These are phyloP conservation scores for Leptosomus discolor DNA, from an alignment of 2,113 vertebrate species.

Conservation along the genomic window DNA sequence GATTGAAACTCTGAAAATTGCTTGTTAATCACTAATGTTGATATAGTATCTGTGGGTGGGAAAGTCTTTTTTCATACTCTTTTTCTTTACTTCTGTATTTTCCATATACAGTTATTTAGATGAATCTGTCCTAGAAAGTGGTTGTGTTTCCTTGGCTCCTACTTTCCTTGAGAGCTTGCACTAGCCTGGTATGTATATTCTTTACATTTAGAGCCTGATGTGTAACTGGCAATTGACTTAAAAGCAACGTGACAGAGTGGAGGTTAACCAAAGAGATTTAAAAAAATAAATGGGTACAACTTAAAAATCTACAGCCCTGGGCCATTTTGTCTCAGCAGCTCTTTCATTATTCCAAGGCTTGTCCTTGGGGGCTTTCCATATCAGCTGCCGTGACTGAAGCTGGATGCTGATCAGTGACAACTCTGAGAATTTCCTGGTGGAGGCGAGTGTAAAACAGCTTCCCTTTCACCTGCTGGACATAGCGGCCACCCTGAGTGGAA, in stretches of 20 bases:
- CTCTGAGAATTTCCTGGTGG: neutral
- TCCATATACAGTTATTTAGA: neutral
- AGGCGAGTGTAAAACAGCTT: neutral
- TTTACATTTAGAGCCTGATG: neutral
- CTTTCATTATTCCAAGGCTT: neutral
- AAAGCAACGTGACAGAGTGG: neutral
- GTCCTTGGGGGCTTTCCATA: neutral
- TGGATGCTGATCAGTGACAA: neutral
- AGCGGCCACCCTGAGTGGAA: rapidly evolving
- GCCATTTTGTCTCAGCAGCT: neutral
- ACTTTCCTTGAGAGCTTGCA: neutral
- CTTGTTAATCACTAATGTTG: neutral
- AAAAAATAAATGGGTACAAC: neutral
- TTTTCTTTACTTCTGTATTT: neutral
- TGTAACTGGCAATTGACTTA: neutral
- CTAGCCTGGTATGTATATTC: neutral
- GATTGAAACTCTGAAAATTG: neutral
- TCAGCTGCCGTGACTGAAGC: neutral
- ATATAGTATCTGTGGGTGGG: neutral
- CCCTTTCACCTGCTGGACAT: neutral
- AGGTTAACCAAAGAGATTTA: slow-evolving; percentile 13
- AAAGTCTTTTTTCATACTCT: neutral
- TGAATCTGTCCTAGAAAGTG: neutral
- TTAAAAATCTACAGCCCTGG: neutral
- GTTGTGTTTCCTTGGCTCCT: neutral